Evolutionary conservation across 2,888 invertebrate genomes (phyloP).

Genomic region (Epirrita christyi): DNA sequence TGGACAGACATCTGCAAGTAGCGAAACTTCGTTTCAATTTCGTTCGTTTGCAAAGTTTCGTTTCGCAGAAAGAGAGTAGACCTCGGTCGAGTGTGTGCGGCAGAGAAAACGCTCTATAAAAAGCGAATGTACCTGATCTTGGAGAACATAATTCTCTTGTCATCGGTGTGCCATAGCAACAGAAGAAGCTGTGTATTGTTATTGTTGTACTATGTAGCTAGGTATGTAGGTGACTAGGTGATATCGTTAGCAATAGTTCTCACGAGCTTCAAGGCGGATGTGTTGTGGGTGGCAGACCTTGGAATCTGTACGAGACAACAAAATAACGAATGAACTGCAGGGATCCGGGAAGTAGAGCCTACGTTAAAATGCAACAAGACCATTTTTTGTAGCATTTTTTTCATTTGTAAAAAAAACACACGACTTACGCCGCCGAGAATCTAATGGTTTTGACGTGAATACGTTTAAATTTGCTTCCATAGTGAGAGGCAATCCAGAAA

Average conservation of each 20-base stretch:
- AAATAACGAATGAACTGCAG: conserved; percentile 16
- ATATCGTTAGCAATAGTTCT: conserved; percentile 38
- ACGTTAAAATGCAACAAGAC: neutral
- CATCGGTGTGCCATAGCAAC: conserved; percentile 1
- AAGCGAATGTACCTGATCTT: neutral
- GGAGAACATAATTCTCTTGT: neutral
- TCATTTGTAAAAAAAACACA: too few species aligned
- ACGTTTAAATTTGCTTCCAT: too few species aligned
- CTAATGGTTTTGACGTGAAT: too few species aligned
- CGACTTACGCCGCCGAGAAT: too few species aligned
- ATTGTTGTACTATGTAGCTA: conserved; percentile 3
- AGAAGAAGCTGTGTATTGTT: neutral
- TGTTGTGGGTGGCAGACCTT: conserved; percentile 44
- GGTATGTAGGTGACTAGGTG: conserved; percentile 28
- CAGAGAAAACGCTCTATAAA: neutral
- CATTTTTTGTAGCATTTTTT: too few species aligned
- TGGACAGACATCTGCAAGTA: too few species aligned
- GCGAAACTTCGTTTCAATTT: too few species aligned
- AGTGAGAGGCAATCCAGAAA: too few species aligned
- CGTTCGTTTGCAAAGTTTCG: too few species aligned
- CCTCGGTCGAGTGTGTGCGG: too few species aligned
- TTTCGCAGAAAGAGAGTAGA: too few species aligned
- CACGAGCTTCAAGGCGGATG: conserved; percentile 48
- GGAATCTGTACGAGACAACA: conserved; percentile 18
- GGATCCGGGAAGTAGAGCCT: conserved; percentile 28